Evolutionary conservation across 2,113 vertebrate genomes (phyloP).

Genomic region (Forbesichthys papilliferus): DNA sequence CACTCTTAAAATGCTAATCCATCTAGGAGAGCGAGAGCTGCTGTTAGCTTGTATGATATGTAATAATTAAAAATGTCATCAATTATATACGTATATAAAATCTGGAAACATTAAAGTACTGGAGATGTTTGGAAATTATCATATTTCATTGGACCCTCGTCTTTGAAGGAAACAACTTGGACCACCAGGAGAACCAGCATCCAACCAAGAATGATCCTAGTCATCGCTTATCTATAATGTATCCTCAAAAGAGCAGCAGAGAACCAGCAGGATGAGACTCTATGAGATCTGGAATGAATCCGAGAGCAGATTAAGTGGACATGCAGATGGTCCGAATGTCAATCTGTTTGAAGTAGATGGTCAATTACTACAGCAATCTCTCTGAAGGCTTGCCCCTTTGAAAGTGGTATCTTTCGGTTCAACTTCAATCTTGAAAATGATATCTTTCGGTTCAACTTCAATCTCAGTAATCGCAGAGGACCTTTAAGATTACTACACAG

Average conservation of each 20-base stretch:
- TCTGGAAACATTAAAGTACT: no score
- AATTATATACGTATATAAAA: no score
- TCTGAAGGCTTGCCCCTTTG: slow-evolving; percentile 33
- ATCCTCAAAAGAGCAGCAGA: neutral
- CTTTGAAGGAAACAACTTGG: neutral
- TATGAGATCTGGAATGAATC: neutral
- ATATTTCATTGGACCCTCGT: neutral
- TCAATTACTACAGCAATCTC: slow-evolving; percentile 41
- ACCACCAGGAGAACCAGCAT: neutral
- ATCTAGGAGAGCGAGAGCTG: no score
- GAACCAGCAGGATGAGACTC: neutral
- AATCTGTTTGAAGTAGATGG: slow-evolving; percentile 24
- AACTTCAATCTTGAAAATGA: slow-evolving; percentile 59
- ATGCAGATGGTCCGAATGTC: slow-evolving; percentile 22
- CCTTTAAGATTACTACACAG: slow-evolving; percentile 42
- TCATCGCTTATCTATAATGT: neutral
- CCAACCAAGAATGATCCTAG: neutral
- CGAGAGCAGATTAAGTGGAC: slow-evolving; percentile 34
- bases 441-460: slow-evolving; percentile 56
- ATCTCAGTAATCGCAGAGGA: slow-evolving; percentile 42
- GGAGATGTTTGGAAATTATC: neutral
- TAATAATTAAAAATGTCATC: no score
- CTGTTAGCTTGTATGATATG: no score
- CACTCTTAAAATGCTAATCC: no score
- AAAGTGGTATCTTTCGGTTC: slow-evolving; percentile 56